These are phyloP conservation scores for Motacilla tschutschensis DNA, from an alignment of 2,113 vertebrate species.

Conservation along the genomic window DNA sequence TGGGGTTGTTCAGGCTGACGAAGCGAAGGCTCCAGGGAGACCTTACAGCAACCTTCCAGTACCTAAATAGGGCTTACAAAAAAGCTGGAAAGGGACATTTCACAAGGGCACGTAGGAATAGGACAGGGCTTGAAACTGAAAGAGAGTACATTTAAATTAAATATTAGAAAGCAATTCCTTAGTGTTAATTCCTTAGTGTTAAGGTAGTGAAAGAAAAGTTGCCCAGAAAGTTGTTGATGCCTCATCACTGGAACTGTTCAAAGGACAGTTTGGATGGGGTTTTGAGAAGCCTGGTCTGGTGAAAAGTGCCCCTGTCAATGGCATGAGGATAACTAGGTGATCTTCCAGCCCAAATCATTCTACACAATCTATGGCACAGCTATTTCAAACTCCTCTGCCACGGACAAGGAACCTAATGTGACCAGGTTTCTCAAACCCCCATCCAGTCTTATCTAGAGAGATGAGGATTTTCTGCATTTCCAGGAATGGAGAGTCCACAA, in stretches of 20 bases:
- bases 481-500: not conserved
- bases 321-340: not conserved
- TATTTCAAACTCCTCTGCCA: rapidly evolving
- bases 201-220: not conserved
- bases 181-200: not conserved
- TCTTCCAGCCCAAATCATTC: not conserved
- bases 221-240: not conserved
- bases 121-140: not conserved
- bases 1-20: not conserved
- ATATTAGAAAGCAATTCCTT: not conserved
- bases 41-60: not conserved
- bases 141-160: not conserved
- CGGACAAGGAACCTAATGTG: not conserved
- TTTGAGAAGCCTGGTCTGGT: not conserved
- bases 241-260: not conserved
- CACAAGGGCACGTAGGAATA: not conserved
- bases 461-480: not conserved
- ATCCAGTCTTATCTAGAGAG: not conserved
- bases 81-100: not conserved
- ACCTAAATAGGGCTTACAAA: not conserved
- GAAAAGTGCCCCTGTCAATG: not conserved
- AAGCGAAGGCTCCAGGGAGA: not conserved
- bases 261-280: not conserved
- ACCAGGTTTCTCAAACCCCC: not conserved
- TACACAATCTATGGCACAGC: too few species aligned